phyloP scores from a whole-genome alignment of 1,140 invertebrate genomes.

The Dermatophagoides farinae region DNA sequence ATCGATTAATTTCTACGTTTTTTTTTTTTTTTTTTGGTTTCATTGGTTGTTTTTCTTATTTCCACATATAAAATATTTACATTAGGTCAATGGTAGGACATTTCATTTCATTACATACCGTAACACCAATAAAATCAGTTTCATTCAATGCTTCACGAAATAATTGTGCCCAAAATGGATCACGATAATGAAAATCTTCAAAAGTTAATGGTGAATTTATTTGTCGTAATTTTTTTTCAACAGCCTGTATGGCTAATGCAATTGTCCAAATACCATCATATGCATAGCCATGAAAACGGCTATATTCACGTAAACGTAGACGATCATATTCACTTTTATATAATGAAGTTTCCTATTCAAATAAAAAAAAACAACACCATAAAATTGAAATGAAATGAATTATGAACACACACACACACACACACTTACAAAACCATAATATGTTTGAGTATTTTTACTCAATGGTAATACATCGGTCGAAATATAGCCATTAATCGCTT shows the following conservation, averaged over 20 bases:
- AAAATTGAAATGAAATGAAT: background rate
- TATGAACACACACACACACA: background rate
- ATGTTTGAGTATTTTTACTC: slow-evolving; percentile 52
- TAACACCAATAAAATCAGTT: slow-evolving; percentile 80
- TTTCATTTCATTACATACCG: slow-evolving; percentile 37
- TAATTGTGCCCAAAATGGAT: slow-evolving; percentile 61
- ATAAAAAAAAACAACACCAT: slow-evolving; percentile 8
- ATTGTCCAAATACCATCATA: slow-evolving; percentile 95
- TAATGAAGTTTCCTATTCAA: slow-evolving; percentile 55
- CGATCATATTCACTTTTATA: slow-evolving; percentile 65
- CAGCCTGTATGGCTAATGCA: slow-evolving; percentile 67
- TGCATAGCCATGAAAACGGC: slow-evolving; percentile 85
- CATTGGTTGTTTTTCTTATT: too few species aligned
- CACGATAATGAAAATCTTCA: slow-evolving; percentile 55
- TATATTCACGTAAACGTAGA: slow-evolving; percentile 55
- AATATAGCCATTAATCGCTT: slow-evolving; percentile 71
- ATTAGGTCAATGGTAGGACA: too few species aligned
- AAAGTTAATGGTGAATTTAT: slow-evolving; percentile 22
- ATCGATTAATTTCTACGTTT: too few species aligned
- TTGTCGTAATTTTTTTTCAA: slow-evolving; percentile 40
- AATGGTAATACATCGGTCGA: slow-evolving; percentile 59
- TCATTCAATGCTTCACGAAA: slow-evolving; percentile 69
- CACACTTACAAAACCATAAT: slow-evolving; percentile 65
- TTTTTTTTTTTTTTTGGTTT: too few species aligned
- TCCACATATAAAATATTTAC: too few species aligned